A percentile compares a stretch with the other conserved stretches of the same genome.
Conservation (phyloP, 2,888 invertebrate species). For the Frankliniella intonsa region DNA sequence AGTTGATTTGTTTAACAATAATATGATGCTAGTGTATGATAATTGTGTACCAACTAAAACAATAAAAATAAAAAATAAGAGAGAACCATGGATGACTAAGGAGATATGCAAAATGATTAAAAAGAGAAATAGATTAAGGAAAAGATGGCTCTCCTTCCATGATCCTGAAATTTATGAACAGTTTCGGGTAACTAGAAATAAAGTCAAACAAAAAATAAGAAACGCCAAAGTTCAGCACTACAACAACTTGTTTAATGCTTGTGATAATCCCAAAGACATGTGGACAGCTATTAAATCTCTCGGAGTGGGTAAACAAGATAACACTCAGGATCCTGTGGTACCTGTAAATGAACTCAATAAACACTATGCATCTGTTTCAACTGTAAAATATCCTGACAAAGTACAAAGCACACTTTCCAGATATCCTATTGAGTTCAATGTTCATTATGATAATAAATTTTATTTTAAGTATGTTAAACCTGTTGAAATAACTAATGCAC, state of each 20-base stretch:
- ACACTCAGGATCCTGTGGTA: background rate
- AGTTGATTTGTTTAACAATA: background rate
- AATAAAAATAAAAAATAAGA: background rate
- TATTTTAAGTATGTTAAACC: background rate
- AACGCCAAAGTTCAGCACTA: background rate
- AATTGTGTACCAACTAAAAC: background rate
- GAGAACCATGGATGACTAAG: background rate
- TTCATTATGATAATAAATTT: background rate
- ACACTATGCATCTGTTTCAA: background rate
- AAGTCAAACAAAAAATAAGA: background rate
- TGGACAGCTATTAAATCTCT: background rate
- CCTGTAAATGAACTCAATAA: background rate
- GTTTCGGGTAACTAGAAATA: background rate
- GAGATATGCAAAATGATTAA: background rate
- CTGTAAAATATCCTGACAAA: background rate
- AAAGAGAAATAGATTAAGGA: background rate
- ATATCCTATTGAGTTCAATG: background rate
- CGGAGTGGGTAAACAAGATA: background rate
- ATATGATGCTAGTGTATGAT: background rate
- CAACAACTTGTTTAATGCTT: too few species aligned
- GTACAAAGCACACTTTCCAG: background rate
- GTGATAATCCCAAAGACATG: background rate
- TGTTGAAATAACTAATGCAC: background rate
- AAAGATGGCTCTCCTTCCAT: background rate
- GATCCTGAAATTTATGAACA: background rate